Base-by-base conservation (phyloP, 2,113 vertebrate genomes). In the Salvelinus sp. region DNA sequence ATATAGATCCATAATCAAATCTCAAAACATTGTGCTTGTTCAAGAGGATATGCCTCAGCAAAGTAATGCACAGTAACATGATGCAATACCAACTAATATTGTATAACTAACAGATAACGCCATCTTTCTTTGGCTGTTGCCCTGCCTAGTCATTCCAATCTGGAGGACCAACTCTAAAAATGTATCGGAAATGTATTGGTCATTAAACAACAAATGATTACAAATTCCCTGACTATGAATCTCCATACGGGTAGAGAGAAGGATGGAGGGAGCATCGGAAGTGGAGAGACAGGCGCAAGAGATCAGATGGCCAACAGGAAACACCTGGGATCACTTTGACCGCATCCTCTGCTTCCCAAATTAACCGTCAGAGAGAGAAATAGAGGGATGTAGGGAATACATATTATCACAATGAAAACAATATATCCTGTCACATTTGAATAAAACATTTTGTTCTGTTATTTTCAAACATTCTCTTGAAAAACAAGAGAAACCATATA, bases 221-320 rank as follows among this genome's bases (percentile, higher is more conserved):
- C 38, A 44, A 44, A 25, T 25, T 25, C 12, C 63, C 18, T n/a
- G 23, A 74, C 27, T 16, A 18, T 18, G 50, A 14, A 54, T 54
- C 50, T 54, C 22, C n/a, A 65, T 13, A 54, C 3, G 25, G 68
- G 38, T 44, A 9, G 38, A 44, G 38, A 9, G 38, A 44, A 44
- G 38, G 38, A 44, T 44, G 38, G 38, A 12, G 38, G 57, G 27
- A 64, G 38, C 33, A 58, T 13, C 18, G 65, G 70, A 77, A 16
- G 18, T 13, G 73, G 3, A 58, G 67, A 10, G 48, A 64, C 75
- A 25, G 20, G 33, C 22, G 27, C 7, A 33, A 38, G 58, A 33
- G 27, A 38, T 44, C n/a, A 73, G n/a, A 70, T 14, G 69, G 20
- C 22, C n/a, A 25, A 71, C 69, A 71, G 69, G 69, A 71, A 71